These are phyloP conservation scores for Caretta caretta DNA, from an alignment of 2,113 vertebrate species.

Conservation along the genomic window DNA sequence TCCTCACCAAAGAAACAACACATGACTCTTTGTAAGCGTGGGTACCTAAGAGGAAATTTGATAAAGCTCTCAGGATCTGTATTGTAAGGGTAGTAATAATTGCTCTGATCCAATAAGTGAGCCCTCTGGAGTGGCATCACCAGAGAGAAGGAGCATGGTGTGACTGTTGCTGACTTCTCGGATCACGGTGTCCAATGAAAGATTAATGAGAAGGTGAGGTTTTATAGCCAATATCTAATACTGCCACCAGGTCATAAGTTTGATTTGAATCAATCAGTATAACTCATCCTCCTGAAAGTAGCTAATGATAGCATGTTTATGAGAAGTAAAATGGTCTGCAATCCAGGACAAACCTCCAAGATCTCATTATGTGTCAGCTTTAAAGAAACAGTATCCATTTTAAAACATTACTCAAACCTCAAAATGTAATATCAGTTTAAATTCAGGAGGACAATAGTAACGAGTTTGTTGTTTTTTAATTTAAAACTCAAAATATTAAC, in stretches of 20 bases:
- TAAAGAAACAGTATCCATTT: conserved; percentile 59
- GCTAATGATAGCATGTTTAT: conserved; percentile 72
- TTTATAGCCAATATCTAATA: conserved; percentile 71
- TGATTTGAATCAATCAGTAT: conserved; percentile 76
- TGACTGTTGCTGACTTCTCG: conserved; percentile 68
- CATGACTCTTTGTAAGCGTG: conserved; percentile 79
- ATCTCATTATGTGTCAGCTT: conserved; percentile 62
- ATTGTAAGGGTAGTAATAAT: conserved; percentile 67
- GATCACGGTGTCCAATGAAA: conserved; percentile 78
- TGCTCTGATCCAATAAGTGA: conserved; percentile 79
- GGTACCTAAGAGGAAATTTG: conserved; percentile 74
- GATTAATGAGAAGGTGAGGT: conserved; percentile 77
- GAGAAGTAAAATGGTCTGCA: conserved; percentile 71
- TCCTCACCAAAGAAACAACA: conserved; percentile 74
- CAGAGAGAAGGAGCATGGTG: conserved; percentile 54
- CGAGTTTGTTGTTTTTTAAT: not conserved
- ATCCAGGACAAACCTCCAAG: conserved; percentile 53
- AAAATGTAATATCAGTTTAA: conserved; percentile 6
- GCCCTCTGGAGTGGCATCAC: conserved; percentile 74
- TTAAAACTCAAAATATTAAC: not conserved
- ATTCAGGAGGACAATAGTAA: not conserved
- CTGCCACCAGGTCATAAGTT: conserved; percentile 66
- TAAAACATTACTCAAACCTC: conserved; percentile 14
- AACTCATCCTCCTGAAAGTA: conserved; percentile 66
- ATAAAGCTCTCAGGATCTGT: conserved; percentile 75